Percentiles rank a stretch among this genome's conserved stretches.
phyloP scores from a whole-genome alignment of 2,888 invertebrate species.

The Cactoblastis cactorum region DNA sequence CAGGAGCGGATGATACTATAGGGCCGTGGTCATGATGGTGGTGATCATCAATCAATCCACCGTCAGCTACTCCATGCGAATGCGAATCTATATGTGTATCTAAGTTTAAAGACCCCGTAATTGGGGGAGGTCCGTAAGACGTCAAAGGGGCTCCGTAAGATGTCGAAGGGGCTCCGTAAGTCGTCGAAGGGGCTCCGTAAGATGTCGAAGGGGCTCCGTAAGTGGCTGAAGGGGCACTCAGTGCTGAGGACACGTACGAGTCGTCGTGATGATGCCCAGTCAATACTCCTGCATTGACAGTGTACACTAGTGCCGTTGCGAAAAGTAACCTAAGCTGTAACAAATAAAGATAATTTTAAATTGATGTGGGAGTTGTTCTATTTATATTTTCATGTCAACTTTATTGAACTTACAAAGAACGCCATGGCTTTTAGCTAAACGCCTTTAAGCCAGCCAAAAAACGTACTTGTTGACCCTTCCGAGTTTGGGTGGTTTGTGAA shows the following conservation, averaged over 20 bases:
- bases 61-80: background rate
- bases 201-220: slow-evolving; percentile 56
- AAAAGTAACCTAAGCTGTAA: slow-evolving; percentile 65
- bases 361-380: slow-evolving; percentile 8
- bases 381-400: slow-evolving; percentile 20
- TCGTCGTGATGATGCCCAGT: slow-evolving; percentile 47
- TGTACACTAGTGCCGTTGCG: slow-evolving; percentile 55
- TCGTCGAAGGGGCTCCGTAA: slow-evolving; percentile 43
- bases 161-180: slow-evolving; percentile 63
- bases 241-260: slow-evolving; percentile 55
- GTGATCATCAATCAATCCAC: background rate
- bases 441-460: slow-evolving; percentile 63
- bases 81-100: background rate
- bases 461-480: slow-evolving; percentile 62
- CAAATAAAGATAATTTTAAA: slow-evolving; percentile 25
- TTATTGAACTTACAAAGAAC: slow-evolving; percentile 64
- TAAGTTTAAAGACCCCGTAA: slow-evolving; percentile 4
- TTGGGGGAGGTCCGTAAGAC: slow-evolving; percentile 41
- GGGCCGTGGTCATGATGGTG: background rate
- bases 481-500: slow-evolving; percentile 63
- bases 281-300: slow-evolving; percentile 51
- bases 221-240: slow-evolving; percentile 56
- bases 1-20: slow-evolving; percentile 9
- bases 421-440: slow-evolving; percentile 78
- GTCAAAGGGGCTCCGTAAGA: slow-evolving; percentile 64